Conservation (phyloP, 2,113 vertebrate genomes). For the Pluvianellus socialis region DNA sequence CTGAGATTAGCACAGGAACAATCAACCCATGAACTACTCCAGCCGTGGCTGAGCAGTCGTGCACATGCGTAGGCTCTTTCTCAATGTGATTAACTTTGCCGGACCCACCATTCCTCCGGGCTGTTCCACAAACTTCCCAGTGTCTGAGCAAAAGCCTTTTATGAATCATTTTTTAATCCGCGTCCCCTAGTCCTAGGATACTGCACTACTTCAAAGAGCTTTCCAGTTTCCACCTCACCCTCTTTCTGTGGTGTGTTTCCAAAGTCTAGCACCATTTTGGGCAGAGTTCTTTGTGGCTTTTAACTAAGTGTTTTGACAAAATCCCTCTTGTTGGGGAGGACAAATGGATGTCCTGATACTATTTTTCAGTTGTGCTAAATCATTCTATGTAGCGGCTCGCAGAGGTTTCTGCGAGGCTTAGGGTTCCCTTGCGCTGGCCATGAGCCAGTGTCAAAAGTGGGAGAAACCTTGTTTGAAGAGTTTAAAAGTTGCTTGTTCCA, state of each 20-base stretch:
- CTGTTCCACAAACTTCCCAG: background rate
- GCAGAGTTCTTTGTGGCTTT: background rate
- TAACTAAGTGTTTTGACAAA: background rate
- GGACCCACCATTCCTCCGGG: background rate
- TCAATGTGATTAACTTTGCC: background rate
- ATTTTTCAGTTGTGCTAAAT: background rate
- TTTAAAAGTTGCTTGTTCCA: background rate
- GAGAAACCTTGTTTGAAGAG: background rate
- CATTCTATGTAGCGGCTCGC: background rate
- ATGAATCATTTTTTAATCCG: conserved; percentile 58
- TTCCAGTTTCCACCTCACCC: conserved; percentile 44
- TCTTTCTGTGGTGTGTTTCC: conserved; percentile 16
- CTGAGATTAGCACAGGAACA: background rate
- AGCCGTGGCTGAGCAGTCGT: background rate
- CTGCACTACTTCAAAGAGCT: conserved; percentile 31
- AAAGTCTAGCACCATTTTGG: background rate
- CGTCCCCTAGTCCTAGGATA: conserved; percentile 3
- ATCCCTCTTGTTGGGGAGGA: background rate
- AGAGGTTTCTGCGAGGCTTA: background rate
- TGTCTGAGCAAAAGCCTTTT: background rate
- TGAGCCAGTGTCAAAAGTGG: background rate
- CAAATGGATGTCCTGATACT: fast-evolving
- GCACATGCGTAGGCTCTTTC: background rate
- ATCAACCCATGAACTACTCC: background rate
- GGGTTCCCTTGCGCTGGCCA: background rate